Evolutionary conservation across 2,797 vertebrate species (phyloP).

Genomic region (Aselliscus stoliczkanus): DNA sequence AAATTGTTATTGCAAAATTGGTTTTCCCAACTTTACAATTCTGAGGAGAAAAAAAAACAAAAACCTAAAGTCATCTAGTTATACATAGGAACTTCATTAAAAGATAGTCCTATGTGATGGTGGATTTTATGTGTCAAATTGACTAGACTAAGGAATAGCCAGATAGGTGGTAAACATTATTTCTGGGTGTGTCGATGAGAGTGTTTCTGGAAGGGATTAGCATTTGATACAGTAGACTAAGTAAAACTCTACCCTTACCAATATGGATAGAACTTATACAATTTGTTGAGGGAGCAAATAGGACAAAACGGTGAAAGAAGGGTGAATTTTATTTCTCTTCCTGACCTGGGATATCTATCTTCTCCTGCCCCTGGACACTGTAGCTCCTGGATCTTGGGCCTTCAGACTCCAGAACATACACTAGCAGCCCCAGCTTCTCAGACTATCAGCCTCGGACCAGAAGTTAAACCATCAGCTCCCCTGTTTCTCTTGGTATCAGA

Average conservation of each 20-base stretch:
- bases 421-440: no score
- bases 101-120: not conserved
- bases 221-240: not conserved
- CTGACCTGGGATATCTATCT: no score
- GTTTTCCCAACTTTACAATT: not conserved
- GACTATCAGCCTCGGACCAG: no score
- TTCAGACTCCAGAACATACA: no score
- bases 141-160: not conserved
- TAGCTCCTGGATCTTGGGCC: no score
- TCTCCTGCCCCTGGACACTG: no score
- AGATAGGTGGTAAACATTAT: not conserved
- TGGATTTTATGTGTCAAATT: not conserved
- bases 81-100: not conserved
- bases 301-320: not conserved
- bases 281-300: not conserved
- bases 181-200: no score
- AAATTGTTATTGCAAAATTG: not conserved
- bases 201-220: no score
- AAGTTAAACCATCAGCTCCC: no score
- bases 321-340: not conserved
- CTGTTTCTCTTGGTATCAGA: no score
- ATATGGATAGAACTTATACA: not conserved
- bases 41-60: not conserved
- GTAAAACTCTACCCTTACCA: not conserved
- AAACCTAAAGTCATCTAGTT: not conserved